phyloP scores from a whole-genome alignment of 2,113 vertebrate genomes.

The Clarias magur region DNA sequence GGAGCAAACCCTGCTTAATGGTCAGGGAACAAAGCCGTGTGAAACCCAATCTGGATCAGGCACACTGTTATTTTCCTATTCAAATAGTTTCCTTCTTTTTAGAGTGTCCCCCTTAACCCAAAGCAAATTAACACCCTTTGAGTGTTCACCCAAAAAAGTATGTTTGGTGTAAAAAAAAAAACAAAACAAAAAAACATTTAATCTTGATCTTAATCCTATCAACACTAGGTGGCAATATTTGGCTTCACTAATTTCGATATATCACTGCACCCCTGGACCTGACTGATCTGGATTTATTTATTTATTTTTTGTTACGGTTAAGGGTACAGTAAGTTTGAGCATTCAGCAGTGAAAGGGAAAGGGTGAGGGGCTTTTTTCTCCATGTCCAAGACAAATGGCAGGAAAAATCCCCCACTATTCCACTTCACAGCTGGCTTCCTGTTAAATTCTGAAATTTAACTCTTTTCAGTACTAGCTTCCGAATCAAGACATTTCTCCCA shows the following conservation, averaged over 20 bases:
- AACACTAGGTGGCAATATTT: slow-evolving; percentile 82
- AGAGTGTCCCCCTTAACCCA: slow-evolving; percentile 31
- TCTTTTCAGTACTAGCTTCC: slow-evolving; percentile 56
- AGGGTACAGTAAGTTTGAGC: slow-evolving; percentile 40
- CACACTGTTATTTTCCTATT: slow-evolving; percentile 64
- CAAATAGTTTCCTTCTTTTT: slow-evolving; percentile 61
- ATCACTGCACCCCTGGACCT: slow-evolving; percentile 22
- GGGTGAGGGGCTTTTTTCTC: slow-evolving; percentile 20
- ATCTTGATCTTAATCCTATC: slow-evolving; percentile 52
- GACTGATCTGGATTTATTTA: slow-evolving; percentile 26
- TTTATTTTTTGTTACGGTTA: slow-evolving; percentile 17
- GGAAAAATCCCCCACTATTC: slow-evolving; percentile 35
- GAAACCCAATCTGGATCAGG: slow-evolving; percentile 61
- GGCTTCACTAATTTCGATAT: slow-evolving; percentile 55
- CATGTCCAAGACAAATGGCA: slow-evolving; percentile 25
- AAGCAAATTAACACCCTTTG: slow-evolving; percentile 52
- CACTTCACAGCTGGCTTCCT: slow-evolving; percentile 38
- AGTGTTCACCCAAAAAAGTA: slow-evolving; percentile 22
- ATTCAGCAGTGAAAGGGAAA: slow-evolving; percentile 8
- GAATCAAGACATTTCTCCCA: slow-evolving; percentile 55
- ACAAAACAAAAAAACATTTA: too few species aligned
- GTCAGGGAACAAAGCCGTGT: slow-evolving; percentile 63
- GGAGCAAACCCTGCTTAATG: slow-evolving; percentile 53
- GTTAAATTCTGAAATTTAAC: slow-evolving; percentile 33
- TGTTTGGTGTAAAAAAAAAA: neutral